These are phyloP conservation scores for Cephus pygmeus DNA, from an alignment of 2,888 invertebrate species.

Conservation along the genomic window DNA sequence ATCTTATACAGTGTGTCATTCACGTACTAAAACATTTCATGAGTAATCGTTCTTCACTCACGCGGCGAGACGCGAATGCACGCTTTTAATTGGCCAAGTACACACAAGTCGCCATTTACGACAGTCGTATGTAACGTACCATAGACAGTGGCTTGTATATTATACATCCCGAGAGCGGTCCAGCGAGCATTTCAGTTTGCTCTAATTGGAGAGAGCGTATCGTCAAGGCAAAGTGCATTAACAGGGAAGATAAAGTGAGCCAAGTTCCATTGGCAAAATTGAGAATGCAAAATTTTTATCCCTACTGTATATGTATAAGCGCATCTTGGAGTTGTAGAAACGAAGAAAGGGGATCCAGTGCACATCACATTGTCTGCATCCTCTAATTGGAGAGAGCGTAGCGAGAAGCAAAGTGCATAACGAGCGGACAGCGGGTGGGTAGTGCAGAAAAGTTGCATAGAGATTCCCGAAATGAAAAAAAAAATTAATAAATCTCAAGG, in stretches of 20 bases:
- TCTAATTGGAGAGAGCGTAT: neutral
- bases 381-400: neutral
- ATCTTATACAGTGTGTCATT: neutral
- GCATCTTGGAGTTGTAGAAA: neutral
- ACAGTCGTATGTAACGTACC: neutral
- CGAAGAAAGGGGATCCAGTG: neutral
- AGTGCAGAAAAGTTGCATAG: neutral
- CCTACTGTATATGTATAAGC: neutral
- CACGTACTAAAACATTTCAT: neutral
- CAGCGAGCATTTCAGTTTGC: neutral
- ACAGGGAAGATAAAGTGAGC: neutral
- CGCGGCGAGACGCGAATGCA: neutral
- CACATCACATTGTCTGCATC: neutral
- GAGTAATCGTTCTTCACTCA: neutral
- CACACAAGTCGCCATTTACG: neutral
- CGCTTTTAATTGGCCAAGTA: neutral
- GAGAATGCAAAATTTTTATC: neutral
- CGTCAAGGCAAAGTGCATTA: neutral
- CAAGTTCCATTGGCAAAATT: neutral
- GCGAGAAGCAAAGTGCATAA: neutral
- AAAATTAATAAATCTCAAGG: neutral
- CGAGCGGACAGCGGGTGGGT: neutral
- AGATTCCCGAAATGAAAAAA: neutral
- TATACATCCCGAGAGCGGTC: neutral
- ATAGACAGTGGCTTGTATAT: neutral